Percentiles rank a stretch among this genome's conserved stretches.
Evolutionary conservation across 64 coral and sea anemone genomes (phyloP).

Genomic region (Pachyseris speciosa): DNA sequence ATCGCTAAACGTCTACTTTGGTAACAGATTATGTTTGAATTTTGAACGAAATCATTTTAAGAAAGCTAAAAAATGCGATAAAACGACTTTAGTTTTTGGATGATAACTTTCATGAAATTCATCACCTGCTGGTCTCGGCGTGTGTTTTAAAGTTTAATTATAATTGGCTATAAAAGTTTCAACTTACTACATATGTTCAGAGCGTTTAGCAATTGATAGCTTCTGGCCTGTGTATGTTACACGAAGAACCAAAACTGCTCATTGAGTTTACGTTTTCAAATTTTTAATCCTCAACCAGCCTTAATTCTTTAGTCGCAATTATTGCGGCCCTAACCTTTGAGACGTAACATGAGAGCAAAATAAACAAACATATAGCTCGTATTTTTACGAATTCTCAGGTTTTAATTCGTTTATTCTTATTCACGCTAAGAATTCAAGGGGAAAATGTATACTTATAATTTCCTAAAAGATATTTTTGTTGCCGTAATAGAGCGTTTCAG

Average conservation of each 20-base stretch:
- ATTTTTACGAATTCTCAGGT: too few relatives aligned
- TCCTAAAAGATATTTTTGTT: too few relatives aligned
- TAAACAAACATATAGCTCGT: too few relatives aligned
- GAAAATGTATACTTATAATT: too few relatives aligned
- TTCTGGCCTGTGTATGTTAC: background rate
- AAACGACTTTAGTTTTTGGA: background rate
- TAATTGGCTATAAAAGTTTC: background rate
- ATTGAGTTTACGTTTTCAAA: background rate
- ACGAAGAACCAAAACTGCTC: background rate
- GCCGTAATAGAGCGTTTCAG: too few relatives aligned
- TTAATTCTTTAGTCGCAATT: too few relatives aligned
- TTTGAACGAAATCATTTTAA: background rate
- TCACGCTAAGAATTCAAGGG: too few relatives aligned
- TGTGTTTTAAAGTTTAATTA: constrained; percentile 15
- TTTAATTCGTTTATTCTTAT: too few relatives aligned
- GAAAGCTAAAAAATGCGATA: background rate
- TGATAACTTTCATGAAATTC: background rate
- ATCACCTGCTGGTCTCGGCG: background rate
- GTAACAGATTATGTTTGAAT: background rate
- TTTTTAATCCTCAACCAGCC: background rate
- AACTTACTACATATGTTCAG: background rate
- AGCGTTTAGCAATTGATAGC: background rate
- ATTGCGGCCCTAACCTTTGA: too few relatives aligned
- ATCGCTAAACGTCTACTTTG: background rate
- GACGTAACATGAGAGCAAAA: too few relatives aligned